A percentile compares a stretch with the other conserved stretches of the same genome.
phyloP scores from a whole-genome alignment of 2,888 invertebrate species.

The Pachymerium ferrugineum region DNA sequence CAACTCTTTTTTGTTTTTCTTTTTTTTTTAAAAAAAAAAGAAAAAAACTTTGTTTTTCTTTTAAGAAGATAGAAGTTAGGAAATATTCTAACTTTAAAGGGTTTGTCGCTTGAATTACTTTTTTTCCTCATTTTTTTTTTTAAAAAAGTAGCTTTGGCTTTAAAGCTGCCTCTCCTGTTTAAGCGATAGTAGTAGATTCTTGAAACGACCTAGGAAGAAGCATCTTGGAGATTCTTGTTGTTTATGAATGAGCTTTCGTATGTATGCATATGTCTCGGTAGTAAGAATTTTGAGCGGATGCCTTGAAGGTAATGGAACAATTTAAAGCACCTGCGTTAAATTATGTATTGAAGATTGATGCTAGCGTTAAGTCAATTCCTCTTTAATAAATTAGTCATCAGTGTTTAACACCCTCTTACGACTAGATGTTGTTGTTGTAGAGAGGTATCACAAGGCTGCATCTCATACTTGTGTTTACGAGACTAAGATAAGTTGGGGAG shows the following conservation, averaged over 20 bases:
- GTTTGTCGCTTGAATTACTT: too few relatives aligned
- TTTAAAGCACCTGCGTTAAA: neutral
- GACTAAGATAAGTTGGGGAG: slow-evolving; percentile 10
- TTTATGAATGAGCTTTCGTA: neutral
- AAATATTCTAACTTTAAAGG: too few relatives aligned
- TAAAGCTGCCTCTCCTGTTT: neutral
- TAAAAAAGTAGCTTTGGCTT: neutral
- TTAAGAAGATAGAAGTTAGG: too few relatives aligned
- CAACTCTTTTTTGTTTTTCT: neutral
- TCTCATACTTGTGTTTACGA: slow-evolving; percentile 1
- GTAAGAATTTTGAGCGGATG: neutral
- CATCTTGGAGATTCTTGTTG: neutral
- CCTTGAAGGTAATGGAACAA: neutral
- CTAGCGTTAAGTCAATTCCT: neutral
- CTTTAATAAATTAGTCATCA: neutral
- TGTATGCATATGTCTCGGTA: neutral
- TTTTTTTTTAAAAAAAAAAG: neutral
- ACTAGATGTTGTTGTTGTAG: neutral
- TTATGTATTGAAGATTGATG: neutral
- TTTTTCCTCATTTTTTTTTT: too few relatives aligned
- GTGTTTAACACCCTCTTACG: neutral
- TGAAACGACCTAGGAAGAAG: neutral
- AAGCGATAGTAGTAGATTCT: neutral
- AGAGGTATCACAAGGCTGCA: neutral
- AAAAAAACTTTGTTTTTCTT: too few relatives aligned